Base-by-base conservation (phyloP, 2,113 vertebrate species). In the Sterna hirundo region DNA sequence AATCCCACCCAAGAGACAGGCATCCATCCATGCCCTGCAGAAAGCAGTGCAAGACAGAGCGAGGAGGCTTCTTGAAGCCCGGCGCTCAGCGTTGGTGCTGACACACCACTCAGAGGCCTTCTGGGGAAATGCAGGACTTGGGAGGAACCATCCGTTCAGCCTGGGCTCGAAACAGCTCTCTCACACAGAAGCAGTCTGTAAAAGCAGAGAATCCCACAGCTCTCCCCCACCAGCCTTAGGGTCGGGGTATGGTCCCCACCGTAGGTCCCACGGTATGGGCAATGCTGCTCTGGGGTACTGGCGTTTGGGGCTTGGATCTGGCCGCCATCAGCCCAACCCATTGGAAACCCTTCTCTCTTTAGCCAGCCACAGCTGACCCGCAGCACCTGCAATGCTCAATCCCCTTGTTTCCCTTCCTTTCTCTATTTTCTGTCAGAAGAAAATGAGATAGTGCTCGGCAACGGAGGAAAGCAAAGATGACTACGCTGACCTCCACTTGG, bases 91-190 rank as follows among this genome's bases (percentile, higher is more conserved):
- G n/a, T 89, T 38, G 95, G 95, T 97, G 93, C 93, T 88, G 72
- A 58, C 90, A 97, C 98, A 98, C 98, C 98, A 97, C 98, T 96
- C 97, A 98, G 98, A 98, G 98, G 98, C 97, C 76, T 90, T 61
- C 46, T 87, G 36, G 68, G 94, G 98, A 98, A 98, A 96, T 98
- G 97, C 98, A 98, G 74, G 93, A 9, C 79, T 70, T 21, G 58
- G n/a, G 68, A 74, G 13, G 22, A 68, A 57, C 25, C 69, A 74
- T 47, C 51, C 1, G 2, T 15, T 70, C 78, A 5, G 90, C 40
- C 69, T 6, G 38, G 16, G 27, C 65, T 65, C 3, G 2, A 72
- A 88, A 4, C 1, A 4, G 1, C 20, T 7, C n/a, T 40, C 29
- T n/a, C 15, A 0, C 19, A 42, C 3, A 10, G 30, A 27, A 76